Evolutionary conservation across 2,888 invertebrate genomes (phyloP).

Genomic region (Himalopsyche tibetana): DNA sequence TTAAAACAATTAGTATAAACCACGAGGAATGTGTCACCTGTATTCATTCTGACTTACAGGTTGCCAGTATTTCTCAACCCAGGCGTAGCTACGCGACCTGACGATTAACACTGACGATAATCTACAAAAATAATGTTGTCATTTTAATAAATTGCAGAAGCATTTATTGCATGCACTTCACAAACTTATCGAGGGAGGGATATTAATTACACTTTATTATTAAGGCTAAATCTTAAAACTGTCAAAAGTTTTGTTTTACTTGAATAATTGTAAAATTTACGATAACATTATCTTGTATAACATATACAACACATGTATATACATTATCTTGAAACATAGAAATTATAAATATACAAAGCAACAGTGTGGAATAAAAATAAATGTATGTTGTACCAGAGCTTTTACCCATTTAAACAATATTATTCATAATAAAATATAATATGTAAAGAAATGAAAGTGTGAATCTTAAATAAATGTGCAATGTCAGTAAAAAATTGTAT

Average conservation of each 20-base stretch:
- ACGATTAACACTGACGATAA: background rate
- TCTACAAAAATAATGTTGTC: slow-evolving; percentile 7
- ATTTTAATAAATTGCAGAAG: background rate
- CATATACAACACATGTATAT: background rate
- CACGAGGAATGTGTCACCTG: too few species aligned
- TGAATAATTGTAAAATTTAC: background rate
- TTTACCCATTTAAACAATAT: too few species aligned
- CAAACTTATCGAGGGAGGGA: slow-evolving; percentile 15
- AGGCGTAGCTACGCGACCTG: background rate
- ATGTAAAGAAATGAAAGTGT: too few species aligned
- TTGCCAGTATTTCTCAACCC: too few species aligned
- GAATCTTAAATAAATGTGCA: too few species aligned
- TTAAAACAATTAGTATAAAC: too few species aligned
- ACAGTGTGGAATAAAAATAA: background rate
- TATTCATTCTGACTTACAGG: too few species aligned
- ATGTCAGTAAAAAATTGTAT: too few species aligned
- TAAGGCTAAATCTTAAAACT: background rate
- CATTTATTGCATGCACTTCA: background rate
- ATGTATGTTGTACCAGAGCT: too few species aligned
- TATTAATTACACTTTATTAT: background rate
- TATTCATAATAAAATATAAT: too few species aligned
- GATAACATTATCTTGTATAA: background rate
- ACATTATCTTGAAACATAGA: background rate
- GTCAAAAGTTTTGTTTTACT: background rate
- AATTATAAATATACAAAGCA: background rate